Evolutionary conservation across 1,140 invertebrate species (phyloP), one percentile per base, ranked within the genome.

Genomic region (Vanessa tameamea): DNA sequence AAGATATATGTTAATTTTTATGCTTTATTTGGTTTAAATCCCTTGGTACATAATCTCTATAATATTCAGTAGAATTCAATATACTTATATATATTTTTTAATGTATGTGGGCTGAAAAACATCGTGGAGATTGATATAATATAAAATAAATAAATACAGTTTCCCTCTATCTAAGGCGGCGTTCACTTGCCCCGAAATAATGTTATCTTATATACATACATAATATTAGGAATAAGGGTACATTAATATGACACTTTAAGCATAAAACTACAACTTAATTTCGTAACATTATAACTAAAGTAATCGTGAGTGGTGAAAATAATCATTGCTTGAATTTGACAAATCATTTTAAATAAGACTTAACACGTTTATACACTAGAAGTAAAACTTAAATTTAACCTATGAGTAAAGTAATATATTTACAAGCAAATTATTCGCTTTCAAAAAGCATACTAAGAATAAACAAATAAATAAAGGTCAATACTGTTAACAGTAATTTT

Each of bases 21-120:
- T 71, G 73, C 51, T 79, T 83, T 86, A 85, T 86, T 86, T 87
- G 84, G 86, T 81, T 68, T 85, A 74, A 82, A 76, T 80, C 77
- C 82, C 81, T 87, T 85, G 85, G 85, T 87, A 82, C 70, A 65
- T 55, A 51, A 71, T 51, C n/a, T 65, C 47, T 59, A 63, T 57
- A 65, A 11, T 65, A 72, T 57, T 50, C 8, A 26, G 1, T 71
- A 63, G 14, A 53, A 53, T 66, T 51, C 3, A 13, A 53, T 47
- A 37, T 57, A 31, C 9, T 4, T 20, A 31, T 0, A 16, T 31
- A 7, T 15, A 31, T 61, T 61, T 37, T 9, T 15, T 37, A 61
- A 61, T n/a, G 8, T 20, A 55, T 55, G n/a, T 57, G 11, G 20
- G 14, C 14, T 31, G 26, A 61, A 61, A 43, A 15, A n/a, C 15